Conservation (phyloP, 2,888 invertebrate species). For the Dynastes hyllus region DNA sequence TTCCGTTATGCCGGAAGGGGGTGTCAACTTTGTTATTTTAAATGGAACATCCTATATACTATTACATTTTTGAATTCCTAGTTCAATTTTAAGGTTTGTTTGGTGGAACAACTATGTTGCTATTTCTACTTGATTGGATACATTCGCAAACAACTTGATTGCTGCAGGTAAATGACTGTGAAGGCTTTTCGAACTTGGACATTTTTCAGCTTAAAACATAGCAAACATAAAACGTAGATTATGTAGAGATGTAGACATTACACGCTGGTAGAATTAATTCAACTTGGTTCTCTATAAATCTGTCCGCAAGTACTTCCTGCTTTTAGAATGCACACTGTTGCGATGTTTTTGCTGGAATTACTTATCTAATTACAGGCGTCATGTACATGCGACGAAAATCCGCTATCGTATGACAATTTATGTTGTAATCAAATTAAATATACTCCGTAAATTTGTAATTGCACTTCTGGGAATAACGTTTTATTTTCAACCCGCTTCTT, state of each 20-base stretch:
- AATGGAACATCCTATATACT: too few relatives aligned
- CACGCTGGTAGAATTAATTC: slow-evolving; percentile 35
- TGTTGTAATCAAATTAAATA: slow-evolving; percentile 38
- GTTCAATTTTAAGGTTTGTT: too few relatives aligned
- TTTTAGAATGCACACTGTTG: slow-evolving; percentile 20
- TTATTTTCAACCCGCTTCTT: neutral
- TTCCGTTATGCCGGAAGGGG: too few relatives aligned
- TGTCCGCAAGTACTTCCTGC: slow-evolving; percentile 36
- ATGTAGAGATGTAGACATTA: slow-evolving; percentile 22
- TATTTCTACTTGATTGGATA: neutral
- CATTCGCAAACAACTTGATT: too few relatives aligned
- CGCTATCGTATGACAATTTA: slow-evolving; percentile 42
- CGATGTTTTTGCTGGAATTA: slow-evolving; percentile 25
- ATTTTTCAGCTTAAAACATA: neutral
- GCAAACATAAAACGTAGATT: slow-evolving; percentile 11
- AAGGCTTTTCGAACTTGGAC: neutral
- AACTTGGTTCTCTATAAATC: slow-evolving; percentile 21
- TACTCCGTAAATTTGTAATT: slow-evolving; percentile 24
- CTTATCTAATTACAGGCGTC: slow-evolving; percentile 41
- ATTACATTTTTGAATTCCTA: too few relatives aligned
- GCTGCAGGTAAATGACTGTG: too few relatives aligned
- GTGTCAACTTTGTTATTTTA: too few relatives aligned
- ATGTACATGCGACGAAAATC: slow-evolving; percentile 26
- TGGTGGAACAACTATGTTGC: too few relatives aligned
- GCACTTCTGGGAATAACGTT: slow-evolving; percentile 1